phyloP scores from a whole-genome alignment of 2,888 invertebrate species.

The Melieria crassipennis region DNA sequence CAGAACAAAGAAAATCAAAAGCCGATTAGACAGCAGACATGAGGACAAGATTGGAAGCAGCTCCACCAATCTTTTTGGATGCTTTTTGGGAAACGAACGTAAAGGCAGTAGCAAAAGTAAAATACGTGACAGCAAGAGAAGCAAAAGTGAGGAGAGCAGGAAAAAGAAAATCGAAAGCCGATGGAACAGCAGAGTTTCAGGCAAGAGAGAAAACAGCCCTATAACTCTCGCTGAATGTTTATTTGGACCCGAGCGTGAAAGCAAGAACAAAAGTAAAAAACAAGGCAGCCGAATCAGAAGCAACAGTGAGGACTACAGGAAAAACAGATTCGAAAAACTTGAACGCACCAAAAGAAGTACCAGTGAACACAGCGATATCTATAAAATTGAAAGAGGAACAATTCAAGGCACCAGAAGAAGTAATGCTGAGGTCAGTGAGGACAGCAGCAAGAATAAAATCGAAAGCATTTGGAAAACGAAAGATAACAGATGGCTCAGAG shows the following conservation, averaged over 20 bases:
- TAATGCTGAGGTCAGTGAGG: too few relatives aligned
- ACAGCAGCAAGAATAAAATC: too few relatives aligned
- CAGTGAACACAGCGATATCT: too few relatives aligned
- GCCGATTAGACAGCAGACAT: neutral
- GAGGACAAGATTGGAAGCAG: neutral
- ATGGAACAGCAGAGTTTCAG: neutral
- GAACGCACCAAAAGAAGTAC: too few relatives aligned
- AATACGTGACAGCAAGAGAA: neutral
- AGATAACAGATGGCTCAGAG: too few relatives aligned
- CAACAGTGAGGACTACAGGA: neutral
- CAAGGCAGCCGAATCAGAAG: neutral
- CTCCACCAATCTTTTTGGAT: too few relatives aligned
- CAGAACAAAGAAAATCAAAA: neutral
- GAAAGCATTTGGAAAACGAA: too few relatives aligned
- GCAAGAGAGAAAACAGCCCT: neutral
- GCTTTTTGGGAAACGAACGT: neutral
- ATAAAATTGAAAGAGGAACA: too few relatives aligned
- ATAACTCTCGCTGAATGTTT: too few relatives aligned
- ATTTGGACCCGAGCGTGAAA: neutral
- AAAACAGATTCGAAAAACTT: too few relatives aligned
- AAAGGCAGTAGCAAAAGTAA: neutral
- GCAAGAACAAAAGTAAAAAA: neutral
- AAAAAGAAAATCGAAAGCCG: too few relatives aligned
- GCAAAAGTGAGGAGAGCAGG: neutral
- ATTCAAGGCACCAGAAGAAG: too few relatives aligned